Conservation (phyloP, 2,888 invertebrate species). For the Hoplodrina blanda region DNA sequence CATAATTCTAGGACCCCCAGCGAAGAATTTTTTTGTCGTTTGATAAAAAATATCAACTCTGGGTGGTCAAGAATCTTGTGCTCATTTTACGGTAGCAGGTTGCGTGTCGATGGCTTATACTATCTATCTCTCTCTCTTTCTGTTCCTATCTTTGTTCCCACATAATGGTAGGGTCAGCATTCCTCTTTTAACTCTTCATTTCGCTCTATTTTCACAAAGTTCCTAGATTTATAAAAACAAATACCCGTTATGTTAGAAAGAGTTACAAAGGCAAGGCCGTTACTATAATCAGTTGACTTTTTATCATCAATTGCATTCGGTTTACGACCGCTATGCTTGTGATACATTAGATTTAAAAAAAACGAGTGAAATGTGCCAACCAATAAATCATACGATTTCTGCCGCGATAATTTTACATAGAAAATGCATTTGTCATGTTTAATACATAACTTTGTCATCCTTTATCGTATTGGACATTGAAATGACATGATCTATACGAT, state of each 20-base stretch:
- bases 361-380: background rate
- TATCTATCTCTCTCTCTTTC: background rate
- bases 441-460: background rate
- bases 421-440: slow-evolving; percentile 17
- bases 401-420: background rate
- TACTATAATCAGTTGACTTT: slow-evolving; percentile 1
- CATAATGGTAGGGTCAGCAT: too few relatives aligned
- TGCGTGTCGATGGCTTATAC: too few relatives aligned
- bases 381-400: background rate
- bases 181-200: too few relatives aligned
- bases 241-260: slow-evolving; percentile 5
- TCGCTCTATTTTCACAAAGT: background rate
- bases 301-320: slow-evolving; percentile 1
- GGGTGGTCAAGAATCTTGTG: too few relatives aligned
- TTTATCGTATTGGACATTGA: slow-evolving; percentile 30
- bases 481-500: slow-evolving; percentile 23
- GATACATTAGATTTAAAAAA: background rate
- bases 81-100: too few relatives aligned
- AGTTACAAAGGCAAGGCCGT: slow-evolving; percentile 6
- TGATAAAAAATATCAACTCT: too few relatives aligned
- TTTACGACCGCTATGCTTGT: background rate
- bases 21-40: too few relatives aligned
- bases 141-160: background rate
- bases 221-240: background rate
- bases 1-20: too few relatives aligned